Evolutionary conservation across 2,888 invertebrate genomes (phyloP).

Genomic region (Silvanus unidentatus): DNA sequence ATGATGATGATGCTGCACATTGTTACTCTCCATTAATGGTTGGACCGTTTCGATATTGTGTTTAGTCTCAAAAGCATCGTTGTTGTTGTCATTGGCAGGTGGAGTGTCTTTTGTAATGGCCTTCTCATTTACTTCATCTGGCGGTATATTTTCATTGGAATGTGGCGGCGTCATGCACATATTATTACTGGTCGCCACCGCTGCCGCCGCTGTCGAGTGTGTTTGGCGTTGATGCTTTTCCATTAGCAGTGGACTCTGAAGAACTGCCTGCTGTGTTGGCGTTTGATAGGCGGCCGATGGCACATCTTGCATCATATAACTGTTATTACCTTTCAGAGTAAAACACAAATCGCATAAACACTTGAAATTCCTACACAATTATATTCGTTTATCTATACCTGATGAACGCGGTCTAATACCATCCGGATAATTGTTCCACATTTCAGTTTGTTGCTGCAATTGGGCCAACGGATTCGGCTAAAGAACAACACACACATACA

Average conservation of each 20-base stretch:
- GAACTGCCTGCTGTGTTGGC: slow-evolving; percentile 19
- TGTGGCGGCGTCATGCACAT: slow-evolving; percentile 24
- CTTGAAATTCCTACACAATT: not conserved
- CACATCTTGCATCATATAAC: slow-evolving; percentile 19
- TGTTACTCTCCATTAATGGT: slow-evolving; percentile 15
- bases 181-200: slow-evolving; percentile 7
- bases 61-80: slow-evolving; percentile 10
- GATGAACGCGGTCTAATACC: slow-evolving; percentile 27
- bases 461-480: slow-evolving; percentile 37
- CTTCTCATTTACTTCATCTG: slow-evolving; percentile 15
- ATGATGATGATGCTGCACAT: slow-evolving; percentile 10
- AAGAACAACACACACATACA: not conserved
- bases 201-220: too few relatives aligned
- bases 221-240: slow-evolving; percentile 22
- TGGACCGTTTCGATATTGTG: slow-evolving; percentile 11
- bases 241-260: slow-evolving; percentile 22
- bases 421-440: slow-evolving; percentile 39
- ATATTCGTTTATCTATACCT: slow-evolving; percentile 15
- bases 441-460: slow-evolving; percentile 39
- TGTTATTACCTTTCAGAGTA: slow-evolving; percentile 11
- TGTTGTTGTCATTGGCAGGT: slow-evolving; percentile 5
- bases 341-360: not conserved
- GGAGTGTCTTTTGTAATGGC: too few relatives aligned
- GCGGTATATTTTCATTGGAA: slow-evolving; percentile 31
- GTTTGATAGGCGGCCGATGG: slow-evolving; percentile 7